Percentiles rank a stretch among this genome's conserved stretches.
phyloP scores from a whole-genome alignment of 2,888 invertebrate genomes.

The Argyresthia goedartella region DNA sequence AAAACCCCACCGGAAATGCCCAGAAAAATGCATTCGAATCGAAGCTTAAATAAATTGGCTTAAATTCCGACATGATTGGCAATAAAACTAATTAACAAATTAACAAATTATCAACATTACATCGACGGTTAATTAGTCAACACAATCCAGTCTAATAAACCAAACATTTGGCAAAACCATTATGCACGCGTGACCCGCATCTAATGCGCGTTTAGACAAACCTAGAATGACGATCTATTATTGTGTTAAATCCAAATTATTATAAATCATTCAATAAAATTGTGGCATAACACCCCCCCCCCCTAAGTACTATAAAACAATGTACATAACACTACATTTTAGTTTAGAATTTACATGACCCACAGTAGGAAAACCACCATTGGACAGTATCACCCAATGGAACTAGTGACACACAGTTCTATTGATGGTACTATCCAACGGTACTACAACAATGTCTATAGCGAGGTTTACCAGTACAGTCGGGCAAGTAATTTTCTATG shows the following conservation, averaged over 20 bases:
- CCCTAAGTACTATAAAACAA: slow-evolving; percentile 50
- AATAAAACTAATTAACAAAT: slow-evolving; percentile 4
- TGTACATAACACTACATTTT: slow-evolving; percentile 8
- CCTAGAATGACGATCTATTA: slow-evolving; percentile 27
- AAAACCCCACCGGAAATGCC: slow-evolving; percentile 29
- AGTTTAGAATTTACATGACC: background rate
- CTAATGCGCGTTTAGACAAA: slow-evolving; percentile 16
- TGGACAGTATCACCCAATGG: no score
- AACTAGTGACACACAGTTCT: no score
- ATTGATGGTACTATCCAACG: no score
- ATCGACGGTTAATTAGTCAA: background rate
- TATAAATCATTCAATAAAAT: slow-evolving; percentile 25
- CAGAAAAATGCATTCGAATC: slow-evolving; percentile 40
- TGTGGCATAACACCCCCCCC: slow-evolving; percentile 36
- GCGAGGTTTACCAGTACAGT: no score
- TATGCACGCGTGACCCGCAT: slow-evolving; percentile 11
- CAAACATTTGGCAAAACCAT: slow-evolving; percentile 32
- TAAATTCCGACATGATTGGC: slow-evolving; percentile 8
- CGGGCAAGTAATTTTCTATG: no score
- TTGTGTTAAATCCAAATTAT: slow-evolving; percentile 19
- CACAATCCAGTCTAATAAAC: slow-evolving; percentile 15
- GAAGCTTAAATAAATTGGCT: slow-evolving; percentile 21
- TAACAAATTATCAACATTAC: background rate
- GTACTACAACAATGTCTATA: background rate
- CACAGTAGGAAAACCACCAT: background rate